phyloP scores from a whole-genome alignment of 1,140 invertebrate species.

The Coelopa frigida region DNA sequence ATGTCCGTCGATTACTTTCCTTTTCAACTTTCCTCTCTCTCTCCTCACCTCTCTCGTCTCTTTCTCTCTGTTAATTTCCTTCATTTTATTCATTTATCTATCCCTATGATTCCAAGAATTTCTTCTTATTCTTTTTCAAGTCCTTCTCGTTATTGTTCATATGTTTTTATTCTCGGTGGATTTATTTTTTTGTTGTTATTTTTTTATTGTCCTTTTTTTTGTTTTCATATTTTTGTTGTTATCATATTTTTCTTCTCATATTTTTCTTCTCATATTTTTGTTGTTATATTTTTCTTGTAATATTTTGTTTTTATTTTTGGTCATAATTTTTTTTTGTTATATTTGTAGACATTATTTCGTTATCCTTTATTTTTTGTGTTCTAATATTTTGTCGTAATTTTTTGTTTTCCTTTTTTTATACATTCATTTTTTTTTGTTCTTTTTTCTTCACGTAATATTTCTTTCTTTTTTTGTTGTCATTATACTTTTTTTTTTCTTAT shows the following conservation, averaged over 20 bases:
- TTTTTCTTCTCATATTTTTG: not conserved
- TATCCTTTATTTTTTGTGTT: not conserved
- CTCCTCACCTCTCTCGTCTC: too few species aligned
- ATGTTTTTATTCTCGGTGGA: not conserved
- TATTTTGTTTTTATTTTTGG: not conserved
- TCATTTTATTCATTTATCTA: too few species aligned
- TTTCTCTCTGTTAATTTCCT: too few species aligned
- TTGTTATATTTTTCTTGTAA: not conserved
- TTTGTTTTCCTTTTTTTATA: not conserved
- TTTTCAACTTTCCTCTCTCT: too few species aligned
- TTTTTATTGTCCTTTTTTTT: constrained; percentile 3
- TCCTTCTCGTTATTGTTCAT: constrained; percentile 2
- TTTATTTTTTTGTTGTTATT: constrained; percentile 4
- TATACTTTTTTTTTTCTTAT: too few species aligned
- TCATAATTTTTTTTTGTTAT: not conserved
- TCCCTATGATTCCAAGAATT: too few species aligned
- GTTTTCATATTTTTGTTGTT: not conserved
- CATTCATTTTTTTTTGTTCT: not conserved
- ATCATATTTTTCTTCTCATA: not conserved
- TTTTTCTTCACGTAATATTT: not conserved
- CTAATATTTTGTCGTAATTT: not conserved
- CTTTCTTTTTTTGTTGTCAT: too few species aligned
- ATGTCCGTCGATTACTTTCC: too few species aligned
- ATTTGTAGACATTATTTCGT: constrained; percentile 3
- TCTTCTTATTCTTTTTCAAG: not conserved